A percentile compares a stretch with the other conserved stretches of the same genome.
phyloP scores from a whole-genome alignment of 92 coral and sea anemone genomes.

The Palythoa grandis region DNA sequence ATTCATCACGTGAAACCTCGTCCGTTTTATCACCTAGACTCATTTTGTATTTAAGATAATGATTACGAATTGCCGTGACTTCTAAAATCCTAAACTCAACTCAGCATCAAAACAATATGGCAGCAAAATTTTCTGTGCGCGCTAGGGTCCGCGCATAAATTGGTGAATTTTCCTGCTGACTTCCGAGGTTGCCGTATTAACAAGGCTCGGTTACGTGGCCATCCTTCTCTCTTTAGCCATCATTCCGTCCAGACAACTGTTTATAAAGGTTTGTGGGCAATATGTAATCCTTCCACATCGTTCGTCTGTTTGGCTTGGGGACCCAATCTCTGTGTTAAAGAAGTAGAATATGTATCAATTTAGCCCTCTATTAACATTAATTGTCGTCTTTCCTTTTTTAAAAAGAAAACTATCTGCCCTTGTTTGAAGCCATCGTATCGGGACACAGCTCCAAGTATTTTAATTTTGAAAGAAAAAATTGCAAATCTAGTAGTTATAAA shows the following conservation, averaged over 20 bases:
- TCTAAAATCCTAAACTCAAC: background rate
- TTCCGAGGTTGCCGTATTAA: background rate
- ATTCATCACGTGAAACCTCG: conserved; percentile 91
- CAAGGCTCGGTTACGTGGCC: conserved; percentile 62
- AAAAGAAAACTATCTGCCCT: background rate
- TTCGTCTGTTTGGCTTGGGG: background rate
- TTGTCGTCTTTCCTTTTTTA: background rate
- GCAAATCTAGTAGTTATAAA: background rate
- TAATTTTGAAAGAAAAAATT: too few species aligned
- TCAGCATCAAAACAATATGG: conserved; percentile 62
- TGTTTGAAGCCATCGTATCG: background rate
- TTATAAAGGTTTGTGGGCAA: conserved; percentile 10
- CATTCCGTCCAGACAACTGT: conserved; percentile 18
- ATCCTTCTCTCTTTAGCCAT: conserved; percentile 55
- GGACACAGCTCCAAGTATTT: too few species aligned
- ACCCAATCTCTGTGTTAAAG: background rate
- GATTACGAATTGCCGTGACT: background rate
- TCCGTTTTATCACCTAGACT: conserved; percentile 89
- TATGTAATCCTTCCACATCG: conserved; percentile 35
- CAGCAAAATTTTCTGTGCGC: conserved; percentile 1
- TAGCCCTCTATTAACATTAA: background rate
- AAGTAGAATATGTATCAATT: background rate
- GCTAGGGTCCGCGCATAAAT: background rate
- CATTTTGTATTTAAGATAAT: conserved; percentile 58
- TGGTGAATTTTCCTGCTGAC: background rate